These are phyloP conservation scores for Paracentrotus lividus DNA, from an alignment of 53 echinoderm and acorn worm genomes.

Conservation along the genomic window DNA sequence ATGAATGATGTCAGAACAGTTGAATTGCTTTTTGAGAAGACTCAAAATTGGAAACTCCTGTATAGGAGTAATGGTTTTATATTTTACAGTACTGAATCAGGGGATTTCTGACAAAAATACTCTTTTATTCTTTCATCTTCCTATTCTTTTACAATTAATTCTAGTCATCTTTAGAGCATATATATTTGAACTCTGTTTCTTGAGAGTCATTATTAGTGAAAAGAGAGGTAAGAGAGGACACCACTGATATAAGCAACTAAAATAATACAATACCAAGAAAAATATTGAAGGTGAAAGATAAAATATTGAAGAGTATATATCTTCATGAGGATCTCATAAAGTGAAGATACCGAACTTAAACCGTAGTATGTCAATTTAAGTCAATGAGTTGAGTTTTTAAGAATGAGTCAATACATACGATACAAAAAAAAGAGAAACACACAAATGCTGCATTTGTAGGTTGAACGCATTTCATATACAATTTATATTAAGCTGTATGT, in stretches of 20 bases:
- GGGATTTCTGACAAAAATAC: background rate
- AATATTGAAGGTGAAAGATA: background rate
- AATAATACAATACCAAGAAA: background rate
- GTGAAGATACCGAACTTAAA: too few species aligned
- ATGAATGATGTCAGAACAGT: background rate
- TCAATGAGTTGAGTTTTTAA: too few species aligned
- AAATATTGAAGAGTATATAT: too few species aligned
- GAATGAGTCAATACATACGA: background rate
- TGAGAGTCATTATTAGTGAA: background rate
- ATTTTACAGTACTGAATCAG: background rate
- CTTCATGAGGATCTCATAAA: too few species aligned
- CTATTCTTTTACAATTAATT: background rate
- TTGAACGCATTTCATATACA: background rate
- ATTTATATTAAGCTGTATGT: background rate
- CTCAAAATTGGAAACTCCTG: background rate
- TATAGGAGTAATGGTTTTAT: background rate
- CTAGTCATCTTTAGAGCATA: background rate
- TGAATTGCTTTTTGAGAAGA: background rate
- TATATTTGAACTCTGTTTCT: background rate
- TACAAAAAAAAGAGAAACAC: background rate
- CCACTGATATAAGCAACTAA: background rate
- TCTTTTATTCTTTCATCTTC: background rate
- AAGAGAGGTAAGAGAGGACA: background rate
- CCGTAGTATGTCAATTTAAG: too few species aligned
- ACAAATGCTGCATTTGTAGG: conserved; percentile 31